Evolutionary conservation across 2,113 vertebrate genomes (phyloP).

Genomic region (Cricetomys ansorgei): DNA sequence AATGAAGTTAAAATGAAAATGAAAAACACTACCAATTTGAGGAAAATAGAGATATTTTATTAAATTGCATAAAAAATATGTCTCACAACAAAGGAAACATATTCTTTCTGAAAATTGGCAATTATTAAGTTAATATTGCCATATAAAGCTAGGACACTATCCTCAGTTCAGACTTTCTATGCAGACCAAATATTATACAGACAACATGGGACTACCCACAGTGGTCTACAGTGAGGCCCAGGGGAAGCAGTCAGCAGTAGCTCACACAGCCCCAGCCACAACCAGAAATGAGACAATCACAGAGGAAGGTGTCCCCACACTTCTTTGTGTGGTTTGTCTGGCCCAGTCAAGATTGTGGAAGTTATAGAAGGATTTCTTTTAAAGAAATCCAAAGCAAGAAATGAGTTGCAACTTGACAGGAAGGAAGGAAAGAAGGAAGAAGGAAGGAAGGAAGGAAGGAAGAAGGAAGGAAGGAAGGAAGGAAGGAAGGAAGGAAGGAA

Average conservation of each 20-base stretch:
- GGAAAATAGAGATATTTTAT: slow-evolving; percentile 32
- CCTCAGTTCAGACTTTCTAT: slow-evolving; percentile 6
- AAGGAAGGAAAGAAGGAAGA: no score
- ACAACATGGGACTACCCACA: not conserved
- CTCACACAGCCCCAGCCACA: not conserved
- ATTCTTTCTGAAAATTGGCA: slow-evolving; percentile 23
- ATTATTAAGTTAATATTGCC: slow-evolving; percentile 35
- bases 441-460: no score
- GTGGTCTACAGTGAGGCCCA: slow-evolving; percentile 5
- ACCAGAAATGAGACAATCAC: not conserved
- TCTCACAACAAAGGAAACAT: slow-evolving; percentile 37
- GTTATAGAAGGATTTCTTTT: not conserved
- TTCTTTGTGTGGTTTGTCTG: not conserved
- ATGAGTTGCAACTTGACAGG: slow-evolving; percentile 64
- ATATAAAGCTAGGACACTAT: slow-evolving; percentile 20
- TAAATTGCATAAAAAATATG: not conserved
- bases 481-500: no score
- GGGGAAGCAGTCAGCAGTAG: slow-evolving; percentile 30
- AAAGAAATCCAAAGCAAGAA: slow-evolving; percentile 52
- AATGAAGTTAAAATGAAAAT: slow-evolving; percentile 24
- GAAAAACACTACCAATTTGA: not conserved
- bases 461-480: no score
- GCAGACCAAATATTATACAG: slow-evolving; percentile 15
- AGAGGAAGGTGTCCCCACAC: not conserved
- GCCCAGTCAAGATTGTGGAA: slow-evolving; percentile 2